These are phyloP conservation scores for Philopedon plagiatum DNA, from an alignment of 2,888 invertebrate species.

Conservation along the genomic window DNA sequence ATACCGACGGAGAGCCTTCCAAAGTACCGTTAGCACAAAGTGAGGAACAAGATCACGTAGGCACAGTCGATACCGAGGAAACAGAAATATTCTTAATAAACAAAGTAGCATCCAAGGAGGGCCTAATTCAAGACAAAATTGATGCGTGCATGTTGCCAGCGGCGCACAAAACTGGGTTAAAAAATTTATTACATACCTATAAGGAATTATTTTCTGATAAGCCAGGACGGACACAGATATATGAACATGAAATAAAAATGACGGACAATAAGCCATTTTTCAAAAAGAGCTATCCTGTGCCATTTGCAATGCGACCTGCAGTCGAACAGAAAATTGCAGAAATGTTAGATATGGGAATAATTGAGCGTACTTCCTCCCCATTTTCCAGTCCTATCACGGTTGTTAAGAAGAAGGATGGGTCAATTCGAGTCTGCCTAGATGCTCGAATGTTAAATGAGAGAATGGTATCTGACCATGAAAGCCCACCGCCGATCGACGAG, in stretches of 20 bases:
- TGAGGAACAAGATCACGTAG: no score
- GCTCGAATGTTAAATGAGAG: constrained; percentile 36
- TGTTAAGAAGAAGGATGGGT: constrained; percentile 35
- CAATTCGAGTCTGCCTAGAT: constrained; percentile 38
- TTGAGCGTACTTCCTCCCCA: constrained; percentile 23
- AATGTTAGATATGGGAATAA: constrained; percentile 31
- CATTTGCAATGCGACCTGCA: constrained; percentile 6
- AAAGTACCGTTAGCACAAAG: neutral
- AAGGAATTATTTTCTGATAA: constrained; percentile 14
- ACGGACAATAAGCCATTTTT: constrained; percentile 15
- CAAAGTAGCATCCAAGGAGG: neutral
- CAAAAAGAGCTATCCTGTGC: constrained; percentile 30
- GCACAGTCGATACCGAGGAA: neutral
- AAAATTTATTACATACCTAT: neutral
- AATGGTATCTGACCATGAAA: constrained; percentile 59
- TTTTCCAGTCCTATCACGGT: constrained; percentile 35
- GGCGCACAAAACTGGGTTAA: neutral
- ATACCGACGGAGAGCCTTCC: neutral
- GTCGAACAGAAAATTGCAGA: constrained; percentile 31
- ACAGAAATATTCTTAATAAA: constrained; percentile 10
- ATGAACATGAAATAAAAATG: constrained; percentile 34
- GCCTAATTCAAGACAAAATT: neutral
- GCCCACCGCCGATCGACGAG: constrained; percentile 51
- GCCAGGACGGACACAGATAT: constrained; percentile 26
- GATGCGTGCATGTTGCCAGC: neutral